Conservation (phyloP, 2,113 vertebrate species). For the Myotis yumanensis region DNA sequence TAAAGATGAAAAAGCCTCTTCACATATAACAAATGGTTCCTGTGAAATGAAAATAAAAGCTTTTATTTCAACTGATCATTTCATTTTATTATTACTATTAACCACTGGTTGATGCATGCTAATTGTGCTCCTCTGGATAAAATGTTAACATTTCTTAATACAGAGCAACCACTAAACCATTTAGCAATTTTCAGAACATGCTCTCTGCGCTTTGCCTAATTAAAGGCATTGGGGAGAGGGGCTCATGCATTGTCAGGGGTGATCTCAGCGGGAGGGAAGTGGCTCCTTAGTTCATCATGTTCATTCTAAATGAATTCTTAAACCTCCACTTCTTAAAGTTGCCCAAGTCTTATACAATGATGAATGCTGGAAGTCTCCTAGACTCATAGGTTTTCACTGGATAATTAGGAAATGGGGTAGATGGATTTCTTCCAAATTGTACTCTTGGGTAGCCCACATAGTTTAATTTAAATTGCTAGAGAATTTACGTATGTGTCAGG, state of each 20-base stretch:
- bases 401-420: constrained; percentile 65
- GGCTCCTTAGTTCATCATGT: background rate
- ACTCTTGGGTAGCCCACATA: constrained; percentile 33
- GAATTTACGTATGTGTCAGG: constrained; percentile 8
- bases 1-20: constrained; percentile 47
- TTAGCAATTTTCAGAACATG: background rate
- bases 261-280: background rate
- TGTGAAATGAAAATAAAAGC: constrained; percentile 60
- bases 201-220: background rate
- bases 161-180: background rate
- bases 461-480: constrained; percentile 57
- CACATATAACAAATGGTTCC: constrained; percentile 29
- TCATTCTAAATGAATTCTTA: background rate
- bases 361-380: background rate
- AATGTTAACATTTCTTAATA: constrained; percentile 48
- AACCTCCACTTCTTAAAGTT: background rate
- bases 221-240: background rate
- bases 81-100: constrained; percentile 56
- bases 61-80: constrained; percentile 41
- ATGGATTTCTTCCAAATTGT: constrained; percentile 63
- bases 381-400: constrained; percentile 49
- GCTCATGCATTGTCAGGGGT: background rate
- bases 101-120: constrained; percentile 25
- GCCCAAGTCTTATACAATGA: background rate
- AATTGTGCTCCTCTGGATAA: constrained; percentile 43